phyloP scores from a whole-genome alignment of 2,113 vertebrate species.

The Mormyrus lacerda region DNA sequence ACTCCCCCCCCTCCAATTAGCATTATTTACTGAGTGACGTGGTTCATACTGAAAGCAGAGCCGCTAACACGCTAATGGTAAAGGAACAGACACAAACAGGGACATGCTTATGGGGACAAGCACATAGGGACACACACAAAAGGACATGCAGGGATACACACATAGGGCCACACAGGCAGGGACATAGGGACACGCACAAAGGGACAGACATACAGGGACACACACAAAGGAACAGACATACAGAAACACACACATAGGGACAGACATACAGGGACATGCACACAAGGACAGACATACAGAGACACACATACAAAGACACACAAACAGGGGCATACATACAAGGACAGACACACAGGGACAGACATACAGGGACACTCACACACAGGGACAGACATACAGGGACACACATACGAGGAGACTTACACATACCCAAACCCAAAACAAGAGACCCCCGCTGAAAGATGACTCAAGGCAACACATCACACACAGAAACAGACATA shows the following conservation, averaged over 20 bases:
- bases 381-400: too few relatives aligned
- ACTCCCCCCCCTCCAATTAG: conserved; percentile 1
- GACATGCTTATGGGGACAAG: not conserved
- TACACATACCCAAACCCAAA: not conserved
- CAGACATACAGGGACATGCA: not conserved
- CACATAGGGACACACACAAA: not conserved
- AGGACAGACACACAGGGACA: not conserved
- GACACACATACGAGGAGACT: not conserved
- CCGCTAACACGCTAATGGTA: not conserved
- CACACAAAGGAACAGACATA: too few relatives aligned
- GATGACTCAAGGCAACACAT: too few relatives aligned
- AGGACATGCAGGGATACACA: not conserved
- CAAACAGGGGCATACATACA: not conserved
- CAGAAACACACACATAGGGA: too few relatives aligned
- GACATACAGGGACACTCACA: not conserved
- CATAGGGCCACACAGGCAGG: not conserved
- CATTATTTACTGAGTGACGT: conserved; percentile 6
- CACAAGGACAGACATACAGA: not conserved
- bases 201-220: not conserved
- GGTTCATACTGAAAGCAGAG: not conserved
- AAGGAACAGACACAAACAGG: not conserved
- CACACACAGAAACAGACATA: too few relatives aligned
- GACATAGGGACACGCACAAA: not conserved
- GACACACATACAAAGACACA: not conserved
- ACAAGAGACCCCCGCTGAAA: not conserved